phyloP scores from a whole-genome alignment of 2,113 vertebrate species.

The Chionis minor region DNA sequence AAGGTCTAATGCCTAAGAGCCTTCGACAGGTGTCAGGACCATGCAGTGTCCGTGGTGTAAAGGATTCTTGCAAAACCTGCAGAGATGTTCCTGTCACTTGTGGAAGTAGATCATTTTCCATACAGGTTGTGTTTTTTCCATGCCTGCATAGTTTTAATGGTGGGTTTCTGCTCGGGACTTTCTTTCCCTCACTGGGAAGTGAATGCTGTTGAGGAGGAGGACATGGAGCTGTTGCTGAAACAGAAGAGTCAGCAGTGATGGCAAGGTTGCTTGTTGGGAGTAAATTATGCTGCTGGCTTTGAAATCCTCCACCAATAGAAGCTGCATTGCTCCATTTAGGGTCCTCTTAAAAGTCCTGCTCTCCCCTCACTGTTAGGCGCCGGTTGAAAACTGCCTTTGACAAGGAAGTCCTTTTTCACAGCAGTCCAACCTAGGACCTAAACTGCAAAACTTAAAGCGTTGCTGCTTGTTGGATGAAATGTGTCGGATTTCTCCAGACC shows the following conservation, averaged over 20 bases:
- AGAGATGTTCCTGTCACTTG: neutral
- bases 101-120: neutral
- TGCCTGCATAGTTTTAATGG: neutral
- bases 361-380: too few species aligned
- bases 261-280: neutral
- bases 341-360: too few species aligned
- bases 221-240: neutral
- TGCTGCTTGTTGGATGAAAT: neutral
- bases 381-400: too few species aligned
- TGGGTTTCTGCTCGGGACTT: neutral
- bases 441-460: neutral
- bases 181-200: neutral
- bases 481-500: neutral
- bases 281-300: neutral
- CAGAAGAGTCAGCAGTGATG: neutral
- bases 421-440: too few species aligned
- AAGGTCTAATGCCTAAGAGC: neutral
- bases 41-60: accelerated
- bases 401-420: too few species aligned
- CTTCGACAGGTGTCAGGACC: neutral
- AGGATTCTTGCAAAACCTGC: neutral
- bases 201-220: neutral
- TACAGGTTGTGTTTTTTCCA: neutral
- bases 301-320: neutral
- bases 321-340: too few species aligned